These are phyloP conservation scores for Anser brachyrhynchus DNA, from an alignment of 2,113 vertebrate species.

Conservation along the genomic window DNA sequence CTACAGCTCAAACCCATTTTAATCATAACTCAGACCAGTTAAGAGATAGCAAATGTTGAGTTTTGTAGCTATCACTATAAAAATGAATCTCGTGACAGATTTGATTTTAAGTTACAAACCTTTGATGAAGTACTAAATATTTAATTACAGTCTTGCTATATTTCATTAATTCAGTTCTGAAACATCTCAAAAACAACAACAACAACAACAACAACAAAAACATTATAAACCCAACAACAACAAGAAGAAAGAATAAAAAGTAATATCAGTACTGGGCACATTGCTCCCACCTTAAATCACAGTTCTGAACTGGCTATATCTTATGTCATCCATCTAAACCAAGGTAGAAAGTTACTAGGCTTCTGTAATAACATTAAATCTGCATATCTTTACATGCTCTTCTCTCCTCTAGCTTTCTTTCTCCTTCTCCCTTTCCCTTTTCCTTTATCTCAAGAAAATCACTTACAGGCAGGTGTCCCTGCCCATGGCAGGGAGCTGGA, in stretches of 20 bases:
- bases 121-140: background rate
- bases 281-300: background rate
- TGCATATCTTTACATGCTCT: background rate
- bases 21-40: background rate
- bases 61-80: conserved; percentile 10
- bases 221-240: too few relatives aligned
- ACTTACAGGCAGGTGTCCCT: background rate
- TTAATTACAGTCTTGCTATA: background rate
- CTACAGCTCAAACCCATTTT: background rate
- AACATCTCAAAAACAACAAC: background rate
- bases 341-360: background rate
- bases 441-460: background rate
- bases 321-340: background rate
- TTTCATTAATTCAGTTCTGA: background rate
- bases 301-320: background rate
- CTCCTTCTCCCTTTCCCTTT: background rate
- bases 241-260: background rate
- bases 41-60: background rate
- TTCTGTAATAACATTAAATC: background rate
- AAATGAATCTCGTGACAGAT: background rate
- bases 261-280: accelerated
- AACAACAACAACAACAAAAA: background rate
- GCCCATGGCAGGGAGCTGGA: background rate
- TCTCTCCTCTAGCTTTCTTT: background rate
- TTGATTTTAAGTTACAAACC: conserved; percentile 6